A percentile compares a stretch with the other conserved stretches of the same genome.
Evolutionary conservation across 1,140 invertebrate species (phyloP).

Genomic region (Zophobas morio): DNA sequence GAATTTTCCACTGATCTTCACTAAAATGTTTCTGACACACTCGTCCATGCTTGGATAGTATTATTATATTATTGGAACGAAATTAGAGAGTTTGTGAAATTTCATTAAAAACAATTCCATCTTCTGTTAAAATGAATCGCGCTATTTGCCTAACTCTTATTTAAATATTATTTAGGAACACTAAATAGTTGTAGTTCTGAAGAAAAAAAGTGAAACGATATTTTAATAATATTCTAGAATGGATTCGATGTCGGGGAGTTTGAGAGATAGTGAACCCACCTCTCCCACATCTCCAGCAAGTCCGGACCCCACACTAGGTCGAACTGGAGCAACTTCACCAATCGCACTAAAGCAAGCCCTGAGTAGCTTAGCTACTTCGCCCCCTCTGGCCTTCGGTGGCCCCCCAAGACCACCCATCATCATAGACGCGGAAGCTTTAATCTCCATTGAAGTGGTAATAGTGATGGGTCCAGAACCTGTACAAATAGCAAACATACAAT

Average conservation of each 20-base stretch:
- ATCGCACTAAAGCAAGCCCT: conserved; percentile 75
- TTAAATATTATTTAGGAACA: neutral
- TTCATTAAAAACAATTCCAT: no score
- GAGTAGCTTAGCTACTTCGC: conserved; percentile 60
- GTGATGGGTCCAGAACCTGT: conserved; percentile 79
- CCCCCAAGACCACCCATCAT: conserved; percentile 67
- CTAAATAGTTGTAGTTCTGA: neutral
- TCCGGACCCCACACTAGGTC: conserved; percentile 69
- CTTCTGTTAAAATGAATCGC: no score
- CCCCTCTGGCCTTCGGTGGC: conserved; percentile 58
- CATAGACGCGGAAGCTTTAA: conserved; percentile 86
- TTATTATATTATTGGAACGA: no score
- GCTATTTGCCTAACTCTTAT: no score
- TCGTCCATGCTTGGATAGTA: no score
- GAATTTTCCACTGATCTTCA: no score
- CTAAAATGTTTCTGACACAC: no score
- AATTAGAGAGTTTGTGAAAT: no score
- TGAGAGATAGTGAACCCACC: conserved; percentile 91
- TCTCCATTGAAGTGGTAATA: conserved; percentile 85
- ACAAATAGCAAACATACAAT: conserved; percentile 88
- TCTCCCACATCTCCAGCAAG: conserved; percentile 86
- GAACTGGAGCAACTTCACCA: conserved; percentile 70
- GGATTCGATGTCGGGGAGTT: conserved; percentile 94
- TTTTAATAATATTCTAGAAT: conserved; percentile 73
- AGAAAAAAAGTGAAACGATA: neutral